Evolutionary conservation across 2,113 vertebrate species (phyloP).

Genomic region (Corydoras sp.): DNA sequence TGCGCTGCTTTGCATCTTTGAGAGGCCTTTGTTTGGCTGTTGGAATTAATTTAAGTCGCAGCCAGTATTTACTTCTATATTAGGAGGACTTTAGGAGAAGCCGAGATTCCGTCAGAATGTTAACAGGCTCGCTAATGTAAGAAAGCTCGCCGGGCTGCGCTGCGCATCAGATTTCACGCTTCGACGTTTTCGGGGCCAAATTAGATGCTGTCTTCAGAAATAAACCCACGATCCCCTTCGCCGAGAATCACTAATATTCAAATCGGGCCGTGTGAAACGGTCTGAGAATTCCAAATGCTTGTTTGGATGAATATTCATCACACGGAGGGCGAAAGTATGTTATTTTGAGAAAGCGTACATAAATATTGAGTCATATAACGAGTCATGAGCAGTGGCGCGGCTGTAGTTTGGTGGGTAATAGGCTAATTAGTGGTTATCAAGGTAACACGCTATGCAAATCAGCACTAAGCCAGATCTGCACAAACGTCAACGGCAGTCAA

Average conservation of each 20-base stretch:
- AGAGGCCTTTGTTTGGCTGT: conserved; percentile 2
- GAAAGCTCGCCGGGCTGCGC: conserved; percentile 16
- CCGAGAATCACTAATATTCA: conserved; percentile 7
- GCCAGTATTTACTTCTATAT: conserved; percentile 29
- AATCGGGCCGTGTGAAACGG: conserved; percentile 3
- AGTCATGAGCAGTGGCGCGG: neutral
- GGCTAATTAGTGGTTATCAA: neutral
- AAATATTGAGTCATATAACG: neutral
- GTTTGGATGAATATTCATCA: neutral
- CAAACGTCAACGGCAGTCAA: neutral
- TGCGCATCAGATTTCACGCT: conserved; percentile 25
- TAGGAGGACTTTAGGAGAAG: conserved; percentile 3
- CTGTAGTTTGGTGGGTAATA: neutral
- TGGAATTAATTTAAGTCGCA: conserved; percentile 16
- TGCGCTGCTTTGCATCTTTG: conserved; percentile 4
- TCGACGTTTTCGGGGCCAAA: conserved; percentile 20
- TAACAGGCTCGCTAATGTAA: conserved; percentile 33
- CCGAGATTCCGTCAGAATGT: conserved; percentile 14
- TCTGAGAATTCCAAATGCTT: neutral
- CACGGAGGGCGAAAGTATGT: neutral
- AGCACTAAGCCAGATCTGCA: neutral
- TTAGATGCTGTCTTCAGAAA: conserved; percentile 21
- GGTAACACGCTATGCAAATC: neutral
- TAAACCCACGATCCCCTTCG: conserved; percentile 10
- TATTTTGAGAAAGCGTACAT: neutral